phyloP scores from a whole-genome alignment of 2,113 vertebrate genomes.

The Eptatretus burgeri region DNA sequence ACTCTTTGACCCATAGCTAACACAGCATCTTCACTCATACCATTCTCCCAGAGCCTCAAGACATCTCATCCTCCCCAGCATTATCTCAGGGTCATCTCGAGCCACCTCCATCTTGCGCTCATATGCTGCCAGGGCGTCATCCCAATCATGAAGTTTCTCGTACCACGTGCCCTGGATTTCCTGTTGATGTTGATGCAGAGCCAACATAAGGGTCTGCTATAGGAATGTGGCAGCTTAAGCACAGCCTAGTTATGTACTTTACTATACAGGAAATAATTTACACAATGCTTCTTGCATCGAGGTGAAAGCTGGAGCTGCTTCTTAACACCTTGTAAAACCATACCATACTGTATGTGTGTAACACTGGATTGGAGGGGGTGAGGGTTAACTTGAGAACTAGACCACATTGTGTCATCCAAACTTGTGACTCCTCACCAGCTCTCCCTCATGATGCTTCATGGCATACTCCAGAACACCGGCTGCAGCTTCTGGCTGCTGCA shows the following conservation, averaged over 20 bases:
- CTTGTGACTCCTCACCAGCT: conserved; percentile 37
- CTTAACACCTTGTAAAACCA: no score
- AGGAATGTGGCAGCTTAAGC: no score
- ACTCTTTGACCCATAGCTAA: no score
- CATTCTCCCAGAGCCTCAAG: conserved; percentile 85
- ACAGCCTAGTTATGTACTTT: no score
- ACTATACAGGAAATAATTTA: no score
- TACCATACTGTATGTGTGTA: no score
- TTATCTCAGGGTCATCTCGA: conserved; percentile 82
- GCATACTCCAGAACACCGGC: conserved; percentile 82
- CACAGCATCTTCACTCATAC: conserved; percentile 18
- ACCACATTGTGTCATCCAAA: no score
- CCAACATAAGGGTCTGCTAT: not conserved
- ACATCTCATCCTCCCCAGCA: conserved; percentile 84
- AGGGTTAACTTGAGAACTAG: no score
- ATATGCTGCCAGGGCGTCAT: conserved; percentile 71
- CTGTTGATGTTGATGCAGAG: conserved; percentile 14
- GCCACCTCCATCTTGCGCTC: conserved; percentile 93
- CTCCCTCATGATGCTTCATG: conserved; percentile 78
- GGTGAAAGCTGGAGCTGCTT: no score
- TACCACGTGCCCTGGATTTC: conserved; percentile 99
- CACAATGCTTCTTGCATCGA: no score
- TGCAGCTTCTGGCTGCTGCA: conserved; percentile 88
- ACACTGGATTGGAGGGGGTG: no score
- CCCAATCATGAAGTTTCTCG: conserved; percentile 94